Percentiles rank a stretch among this genome's conserved stretches.
Evolutionary conservation across 2,797 vertebrate genomes (phyloP).

Genomic region (Enteromius thamalakanensis): DNA sequence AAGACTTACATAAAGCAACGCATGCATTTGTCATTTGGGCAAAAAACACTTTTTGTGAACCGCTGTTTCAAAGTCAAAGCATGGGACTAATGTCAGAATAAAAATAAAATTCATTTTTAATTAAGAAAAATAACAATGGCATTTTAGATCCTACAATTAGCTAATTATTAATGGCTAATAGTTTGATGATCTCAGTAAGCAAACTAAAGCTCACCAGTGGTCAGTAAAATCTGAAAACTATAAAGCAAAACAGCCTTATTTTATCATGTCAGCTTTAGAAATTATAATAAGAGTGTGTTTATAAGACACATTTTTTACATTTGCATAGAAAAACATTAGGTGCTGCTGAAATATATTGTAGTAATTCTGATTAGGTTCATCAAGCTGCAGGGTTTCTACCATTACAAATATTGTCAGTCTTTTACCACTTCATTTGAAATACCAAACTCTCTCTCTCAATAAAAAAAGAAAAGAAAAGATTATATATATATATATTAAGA

Average conservation of each 20-base stretch:
- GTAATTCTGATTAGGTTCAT: not conserved
- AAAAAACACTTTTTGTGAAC: not conserved
- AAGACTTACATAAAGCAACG: not conserved
- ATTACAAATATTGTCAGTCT: not conserved
- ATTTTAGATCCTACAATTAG: not conserved
- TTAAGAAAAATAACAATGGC: not conserved
- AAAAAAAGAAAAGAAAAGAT: not conserved
- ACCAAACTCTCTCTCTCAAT: not conserved
- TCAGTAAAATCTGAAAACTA: not conserved
- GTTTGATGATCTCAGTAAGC: not conserved
- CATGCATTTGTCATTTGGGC: not conserved
- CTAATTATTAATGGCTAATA: not conserved
- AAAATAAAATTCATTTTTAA: not conserved
- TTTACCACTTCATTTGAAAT: slow-evolving; percentile 1
- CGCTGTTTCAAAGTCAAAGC: not conserved
- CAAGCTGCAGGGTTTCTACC: not conserved
- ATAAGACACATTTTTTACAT: not conserved
- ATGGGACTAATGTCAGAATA: not conserved
- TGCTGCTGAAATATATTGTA: not conserved
- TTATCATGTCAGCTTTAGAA: slow-evolving; percentile 1
- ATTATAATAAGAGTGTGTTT: not conserved
- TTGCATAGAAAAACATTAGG: slow-evolving; percentile 35
- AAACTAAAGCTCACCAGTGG: not conserved
- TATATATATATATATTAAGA: not conserved
- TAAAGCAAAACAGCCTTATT: not conserved